Evolutionary conservation across 2,888 invertebrate species (phyloP).

Genomic region (Hipparchia sbordonii): DNA sequence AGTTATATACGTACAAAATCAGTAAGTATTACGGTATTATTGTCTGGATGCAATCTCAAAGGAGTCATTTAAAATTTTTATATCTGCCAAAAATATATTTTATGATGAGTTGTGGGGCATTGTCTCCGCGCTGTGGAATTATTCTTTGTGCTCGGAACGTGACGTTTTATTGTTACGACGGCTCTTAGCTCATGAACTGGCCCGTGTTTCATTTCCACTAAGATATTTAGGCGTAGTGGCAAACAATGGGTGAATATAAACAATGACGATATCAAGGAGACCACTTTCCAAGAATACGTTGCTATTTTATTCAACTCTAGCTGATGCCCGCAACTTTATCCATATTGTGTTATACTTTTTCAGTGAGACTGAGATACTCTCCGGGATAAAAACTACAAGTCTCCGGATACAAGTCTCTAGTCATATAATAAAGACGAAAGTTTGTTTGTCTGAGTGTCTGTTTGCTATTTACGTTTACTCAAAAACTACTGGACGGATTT

Average conservation of each 20-base stretch:
- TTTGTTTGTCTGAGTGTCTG: no score
- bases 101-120: slow-evolving; percentile 36
- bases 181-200: slow-evolving; percentile 32
- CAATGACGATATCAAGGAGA: slow-evolving; percentile 3
- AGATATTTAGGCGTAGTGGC: slow-evolving; percentile 14
- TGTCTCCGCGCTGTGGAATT: slow-evolving; percentile 30
- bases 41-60: slow-evolving; percentile 34
- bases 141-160: slow-evolving; percentile 28
- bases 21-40: slow-evolving; percentile 15
- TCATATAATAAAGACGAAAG: no score
- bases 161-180: slow-evolving; percentile 22
- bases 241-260: slow-evolving; percentile 10
- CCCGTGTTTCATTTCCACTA: slow-evolving; percentile 30
- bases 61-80: slow-evolving; percentile 38
- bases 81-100: slow-evolving; percentile 39
- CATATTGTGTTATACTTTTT: no score
- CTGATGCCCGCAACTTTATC: no score
- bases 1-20: slow-evolving; percentile 30
- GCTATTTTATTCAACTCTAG: no score
- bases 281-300: not conserved
- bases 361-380: no score
- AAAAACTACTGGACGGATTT: no score
- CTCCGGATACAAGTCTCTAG: no score
- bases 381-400: no score
- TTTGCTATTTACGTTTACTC: no score